Percentiles rank a stretch among this genome's conserved stretches.
These are phyloP conservation scores for Bucco capensis DNA, from an alignment of 2,113 vertebrate genomes.

Conservation along the genomic window DNA sequence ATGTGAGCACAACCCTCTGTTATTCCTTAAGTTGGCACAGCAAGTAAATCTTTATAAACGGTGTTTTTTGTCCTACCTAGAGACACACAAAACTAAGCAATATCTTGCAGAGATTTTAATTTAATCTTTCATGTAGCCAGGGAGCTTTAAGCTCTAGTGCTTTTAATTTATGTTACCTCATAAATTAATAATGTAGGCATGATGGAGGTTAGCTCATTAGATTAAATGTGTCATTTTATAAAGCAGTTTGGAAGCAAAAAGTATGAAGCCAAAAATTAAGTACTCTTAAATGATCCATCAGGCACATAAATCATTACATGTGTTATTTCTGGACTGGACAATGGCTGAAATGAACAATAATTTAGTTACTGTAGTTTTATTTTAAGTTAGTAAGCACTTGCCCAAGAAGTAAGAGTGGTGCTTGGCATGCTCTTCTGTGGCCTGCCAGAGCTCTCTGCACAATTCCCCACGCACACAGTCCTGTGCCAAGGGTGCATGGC, in stretches of 20 bases:
- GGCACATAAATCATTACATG: constrained; percentile 4
- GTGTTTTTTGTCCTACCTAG: not conserved
- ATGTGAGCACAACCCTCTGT: not conserved
- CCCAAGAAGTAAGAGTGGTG: not conserved
- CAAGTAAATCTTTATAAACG: not conserved
- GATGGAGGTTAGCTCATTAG: constrained; percentile 41
- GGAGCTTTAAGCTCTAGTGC: constrained; percentile 25
- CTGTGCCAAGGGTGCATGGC: accelerated
- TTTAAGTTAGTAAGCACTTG: not conserved
- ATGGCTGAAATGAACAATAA: constrained; percentile 12
- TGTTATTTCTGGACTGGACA: constrained; percentile 48
- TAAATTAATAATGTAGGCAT: constrained; percentile 62
- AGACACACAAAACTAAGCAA: not conserved
- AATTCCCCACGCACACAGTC: accelerated
- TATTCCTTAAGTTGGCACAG: not conserved
- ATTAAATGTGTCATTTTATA: constrained; percentile 31
- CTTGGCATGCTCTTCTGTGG: not conserved
- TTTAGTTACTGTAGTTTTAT: constrained; percentile 55
- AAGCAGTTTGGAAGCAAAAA: constrained; percentile 32
- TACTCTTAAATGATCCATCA: constrained; percentile 23
- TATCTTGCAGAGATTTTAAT: not conserved
- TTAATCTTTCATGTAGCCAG: constrained; percentile 11
- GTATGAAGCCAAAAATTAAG: not conserved
- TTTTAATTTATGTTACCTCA: constrained; percentile 65
- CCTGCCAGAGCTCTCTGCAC: not conserved